Conservation (phyloP, 2,888 invertebrate species). For the Dryococelus australis region DNA sequence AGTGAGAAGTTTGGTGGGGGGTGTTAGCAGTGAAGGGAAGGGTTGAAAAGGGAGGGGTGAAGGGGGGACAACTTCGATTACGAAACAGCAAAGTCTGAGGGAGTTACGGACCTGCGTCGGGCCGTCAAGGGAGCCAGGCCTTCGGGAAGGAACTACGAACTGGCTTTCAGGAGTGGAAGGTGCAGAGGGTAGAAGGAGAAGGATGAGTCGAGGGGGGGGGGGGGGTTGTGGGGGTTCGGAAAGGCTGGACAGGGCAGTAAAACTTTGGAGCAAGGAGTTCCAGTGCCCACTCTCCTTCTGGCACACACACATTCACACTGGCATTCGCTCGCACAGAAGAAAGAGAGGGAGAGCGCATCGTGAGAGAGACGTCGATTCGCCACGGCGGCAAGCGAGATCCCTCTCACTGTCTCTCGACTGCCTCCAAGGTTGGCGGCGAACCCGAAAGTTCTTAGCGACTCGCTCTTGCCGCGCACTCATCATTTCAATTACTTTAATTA, state of each 20-base stretch:
- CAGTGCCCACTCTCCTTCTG: no score
- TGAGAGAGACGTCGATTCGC: not conserved
- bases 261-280: not conserved
- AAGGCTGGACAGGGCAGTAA: not conserved
- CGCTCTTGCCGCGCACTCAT: not conserved
- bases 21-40: not conserved
- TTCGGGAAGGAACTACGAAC: constrained; percentile 8
- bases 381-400: not conserved
- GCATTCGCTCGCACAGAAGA: no score
- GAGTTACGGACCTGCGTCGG: not conserved
- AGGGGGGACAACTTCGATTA: constrained; percentile 1
- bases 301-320: no score
- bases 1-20: not conserved
- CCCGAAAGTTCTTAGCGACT: not conserved
- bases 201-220: not conserved
- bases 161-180: constrained; percentile 16
- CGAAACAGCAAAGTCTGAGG: constrained; percentile 11
- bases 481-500: constrained; percentile 16
- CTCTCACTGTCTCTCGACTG: not conserved
- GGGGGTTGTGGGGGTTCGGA: not conserved
- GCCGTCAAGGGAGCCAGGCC: not conserved
- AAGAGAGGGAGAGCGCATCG: not conserved
- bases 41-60: not conserved
- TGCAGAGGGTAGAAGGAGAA: not conserved
- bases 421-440: not conserved